Evolutionary conservation across 2,113 vertebrate genomes (phyloP).

Genomic region (Elgaria multicarinata): DNA sequence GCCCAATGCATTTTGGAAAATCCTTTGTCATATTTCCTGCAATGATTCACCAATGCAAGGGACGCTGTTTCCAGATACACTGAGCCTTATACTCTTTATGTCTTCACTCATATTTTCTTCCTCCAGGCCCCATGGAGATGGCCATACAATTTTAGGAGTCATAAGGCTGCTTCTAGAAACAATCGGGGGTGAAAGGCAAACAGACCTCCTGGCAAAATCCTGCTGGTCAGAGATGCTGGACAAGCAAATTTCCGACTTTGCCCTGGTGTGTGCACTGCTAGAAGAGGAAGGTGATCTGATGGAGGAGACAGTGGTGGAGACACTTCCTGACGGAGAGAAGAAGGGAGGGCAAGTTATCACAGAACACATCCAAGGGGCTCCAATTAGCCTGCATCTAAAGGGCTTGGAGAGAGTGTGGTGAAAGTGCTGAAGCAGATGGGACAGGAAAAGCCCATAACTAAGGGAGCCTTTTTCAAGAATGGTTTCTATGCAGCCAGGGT

Average conservation of each 20-base stretch:
- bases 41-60: no score
- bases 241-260: constrained; percentile 70
- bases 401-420: not conserved
- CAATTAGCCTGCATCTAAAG: not conserved
- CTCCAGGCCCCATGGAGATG: no score
- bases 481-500: not conserved
- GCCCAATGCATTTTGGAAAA: no score
- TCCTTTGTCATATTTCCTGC: no score
- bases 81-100: no score
- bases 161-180: not conserved
- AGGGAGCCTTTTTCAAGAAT: not conserved
- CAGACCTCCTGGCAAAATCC: constrained; percentile 64
- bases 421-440: not conserved
- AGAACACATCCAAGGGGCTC: not conserved
- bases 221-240: constrained; percentile 6
- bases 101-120: no score
- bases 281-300: constrained; percentile 66
- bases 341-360: constrained; percentile 18
- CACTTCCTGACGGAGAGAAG: constrained; percentile 61
- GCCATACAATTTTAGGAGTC: no score
- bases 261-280: constrained; percentile 57
- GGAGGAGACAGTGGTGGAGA: constrained; percentile 49
- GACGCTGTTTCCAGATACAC: no score
- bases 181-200: not conserved
- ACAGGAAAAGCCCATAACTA: not conserved